phyloP scores from a whole-genome alignment of 2,888 invertebrate species.

The Limnephilus marmoratus region DNA sequence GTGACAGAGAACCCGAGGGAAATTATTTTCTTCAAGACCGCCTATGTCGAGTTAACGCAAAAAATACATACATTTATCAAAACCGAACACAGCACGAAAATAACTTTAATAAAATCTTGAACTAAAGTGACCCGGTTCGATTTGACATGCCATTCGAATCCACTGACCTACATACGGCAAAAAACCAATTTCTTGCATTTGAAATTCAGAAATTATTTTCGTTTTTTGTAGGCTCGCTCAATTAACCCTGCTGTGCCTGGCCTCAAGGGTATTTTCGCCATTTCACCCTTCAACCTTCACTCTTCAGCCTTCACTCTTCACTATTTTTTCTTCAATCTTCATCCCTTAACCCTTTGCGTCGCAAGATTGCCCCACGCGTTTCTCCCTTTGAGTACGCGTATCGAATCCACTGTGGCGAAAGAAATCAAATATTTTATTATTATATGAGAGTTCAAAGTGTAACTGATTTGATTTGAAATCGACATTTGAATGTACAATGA shows the following conservation, averaged over 20 bases:
- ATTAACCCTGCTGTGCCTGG: not conserved
- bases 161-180: not conserved
- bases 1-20: too few relatives aligned
- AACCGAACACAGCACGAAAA: not conserved
- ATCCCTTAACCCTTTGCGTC: not conserved
- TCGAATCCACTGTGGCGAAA: not conserved
- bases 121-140: not conserved
- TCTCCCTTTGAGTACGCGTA: not conserved
- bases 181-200: not conserved
- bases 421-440: not conserved
- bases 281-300: not conserved
- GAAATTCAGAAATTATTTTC: not conserved
- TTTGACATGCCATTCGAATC: not conserved
- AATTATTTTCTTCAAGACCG: too few relatives aligned
- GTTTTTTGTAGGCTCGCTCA: not conserved
- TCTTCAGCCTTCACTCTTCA: not conserved
- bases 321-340: too few relatives aligned
- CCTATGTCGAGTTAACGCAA: too few relatives aligned
- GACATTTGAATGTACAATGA: not conserved
- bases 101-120: not conserved
- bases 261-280: not conserved
- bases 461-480: not conserved
- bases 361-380: not conserved
- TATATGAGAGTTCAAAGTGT: not conserved
- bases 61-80: not conserved